Evolutionary conservation across 2,888 invertebrate genomes (phyloP), one percentile per base, ranked within the genome.

Genomic region (Macrophya annulata): DNA sequence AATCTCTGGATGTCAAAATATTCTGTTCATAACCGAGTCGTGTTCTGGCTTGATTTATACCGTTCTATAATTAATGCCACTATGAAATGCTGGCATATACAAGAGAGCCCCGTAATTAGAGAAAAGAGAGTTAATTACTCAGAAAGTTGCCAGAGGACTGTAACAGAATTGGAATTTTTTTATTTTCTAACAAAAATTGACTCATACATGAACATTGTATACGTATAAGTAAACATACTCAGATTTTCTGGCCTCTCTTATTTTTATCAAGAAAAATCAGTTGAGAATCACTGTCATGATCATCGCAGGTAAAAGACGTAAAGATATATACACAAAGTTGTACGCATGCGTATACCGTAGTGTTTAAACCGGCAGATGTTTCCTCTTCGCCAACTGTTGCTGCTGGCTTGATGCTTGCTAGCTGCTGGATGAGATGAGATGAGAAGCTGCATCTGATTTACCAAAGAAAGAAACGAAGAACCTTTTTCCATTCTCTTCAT

Each of bases 361-460:
- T 10, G n/a, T 45, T 45, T 88, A 88, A 88, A 91, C 88, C 91
- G 90, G 90, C 92, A 92, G 92, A 92, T 92, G 92, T 92, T 92
- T 92, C 90, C 89, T 91, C 90, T 89, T 89, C 90, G 90, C 92
- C 92, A 92, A 92, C 92, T 92, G 92, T 92, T 92, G 92, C 91
- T 51, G 68, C 48, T 87, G 86, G 88, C n/a, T n/a, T n/a, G 31
- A 1, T 31, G 31, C 31, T 31, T 31, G 1, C 31, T 31, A 1
- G 31, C 31, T 31, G 31, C 31, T 31, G 31, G 31, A 31, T 31
- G 31, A 31, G 31, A 31, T 31, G 31, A 31, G 31, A 68, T 86
- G 77, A 89, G 86, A 88, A 87, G 87, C 87, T 88, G 89, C 90
- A 90, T 91, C 91, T 91, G 91, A 91, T 91, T 91, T 91, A 89